phyloP scores from a whole-genome alignment of 2,888 invertebrate species.

The Xestobium rufovillosum region DNA sequence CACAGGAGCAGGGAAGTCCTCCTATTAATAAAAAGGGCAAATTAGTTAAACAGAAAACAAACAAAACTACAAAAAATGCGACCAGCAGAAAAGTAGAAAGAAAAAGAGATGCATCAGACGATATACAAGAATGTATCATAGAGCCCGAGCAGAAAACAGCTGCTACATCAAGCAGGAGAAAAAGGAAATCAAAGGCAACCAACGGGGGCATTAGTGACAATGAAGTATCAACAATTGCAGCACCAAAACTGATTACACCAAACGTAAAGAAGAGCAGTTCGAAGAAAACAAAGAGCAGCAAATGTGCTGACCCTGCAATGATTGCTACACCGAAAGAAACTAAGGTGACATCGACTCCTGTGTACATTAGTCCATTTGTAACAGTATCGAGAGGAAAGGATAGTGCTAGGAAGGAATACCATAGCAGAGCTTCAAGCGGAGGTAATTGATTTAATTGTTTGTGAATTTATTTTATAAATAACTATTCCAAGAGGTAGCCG shows the following conservation, averaged over 20 bases:
- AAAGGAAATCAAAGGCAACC: neutral
- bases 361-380: constrained; percentile 50
- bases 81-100: no score
- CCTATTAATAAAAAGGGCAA: no score
- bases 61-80: no score
- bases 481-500: no score
- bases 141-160: no score
- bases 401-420: constrained; percentile 50
- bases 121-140: neutral
- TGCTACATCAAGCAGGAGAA: no score
- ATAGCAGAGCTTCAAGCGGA: constrained; percentile 30
- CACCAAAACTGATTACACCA: neutral
- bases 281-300: neutral
- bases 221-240: neutral
- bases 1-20: no score
- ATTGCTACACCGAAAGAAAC: constrained; percentile 30
- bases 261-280: neutral
- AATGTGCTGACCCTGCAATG: neutral
- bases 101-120: neutral
- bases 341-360: constrained; percentile 43
- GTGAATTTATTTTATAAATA: no score
- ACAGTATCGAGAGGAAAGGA: constrained; percentile 54
- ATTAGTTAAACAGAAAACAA: no score
- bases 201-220: neutral
- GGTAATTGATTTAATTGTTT: no score